Percentiles rank a stretch among this genome's conserved stretches.
Conservation (phyloP, 2,888 invertebrate genomes). For the Chalcis sispes region DNA sequence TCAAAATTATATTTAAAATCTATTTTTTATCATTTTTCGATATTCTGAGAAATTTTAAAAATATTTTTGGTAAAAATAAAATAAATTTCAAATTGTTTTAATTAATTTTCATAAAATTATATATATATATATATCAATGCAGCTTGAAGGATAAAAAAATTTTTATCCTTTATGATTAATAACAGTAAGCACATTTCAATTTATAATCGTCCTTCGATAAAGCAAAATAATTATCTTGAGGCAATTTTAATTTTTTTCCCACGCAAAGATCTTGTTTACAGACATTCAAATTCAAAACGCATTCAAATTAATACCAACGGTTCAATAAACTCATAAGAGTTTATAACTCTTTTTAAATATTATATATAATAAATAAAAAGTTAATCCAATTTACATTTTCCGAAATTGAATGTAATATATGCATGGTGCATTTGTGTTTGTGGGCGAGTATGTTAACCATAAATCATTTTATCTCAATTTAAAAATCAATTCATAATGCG, state of each 20-base stretch:
- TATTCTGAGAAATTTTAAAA: not conserved
- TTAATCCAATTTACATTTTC: not conserved
- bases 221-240: not conserved
- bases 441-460: too few species aligned
- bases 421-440: too few species aligned
- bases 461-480: too few species aligned
- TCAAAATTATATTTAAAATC: too few species aligned
- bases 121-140: too few species aligned
- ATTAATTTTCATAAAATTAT: too few species aligned
- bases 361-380: not conserved
- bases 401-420: not conserved
- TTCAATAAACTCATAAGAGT: not conserved
- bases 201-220: conserved; percentile 1
- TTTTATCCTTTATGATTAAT: not conserved
- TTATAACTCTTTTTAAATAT: not conserved
- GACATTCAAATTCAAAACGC: too few species aligned
- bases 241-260: not conserved
- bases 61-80: not conserved
- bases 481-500: too few species aligned
- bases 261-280: not conserved
- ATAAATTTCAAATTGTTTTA: not conserved
- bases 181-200: not conserved
- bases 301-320: too few species aligned
- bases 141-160: not conserved
- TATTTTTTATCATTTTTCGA: too few species aligned